Percentiles rank a stretch among this genome's conserved stretches.
phyloP scores from a whole-genome alignment of 2,888 invertebrate genomes.

The Polietes domitor region DNA sequence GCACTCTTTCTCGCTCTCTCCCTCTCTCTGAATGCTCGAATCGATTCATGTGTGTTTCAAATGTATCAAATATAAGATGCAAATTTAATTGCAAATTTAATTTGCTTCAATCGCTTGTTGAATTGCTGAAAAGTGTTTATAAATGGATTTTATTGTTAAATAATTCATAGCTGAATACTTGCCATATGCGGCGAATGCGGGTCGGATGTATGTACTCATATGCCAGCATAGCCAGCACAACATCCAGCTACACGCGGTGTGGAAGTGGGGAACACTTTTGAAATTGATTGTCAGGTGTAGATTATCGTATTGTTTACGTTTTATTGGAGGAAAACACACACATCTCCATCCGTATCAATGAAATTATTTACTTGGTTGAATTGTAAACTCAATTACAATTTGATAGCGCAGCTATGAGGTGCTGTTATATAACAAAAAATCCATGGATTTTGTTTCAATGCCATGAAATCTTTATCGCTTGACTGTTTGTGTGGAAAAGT shows the following conservation, averaged over 20 bases:
- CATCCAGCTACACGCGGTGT: neutral
- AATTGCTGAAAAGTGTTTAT: neutral
- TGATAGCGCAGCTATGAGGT: too few species aligned
- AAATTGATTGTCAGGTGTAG: neutral
- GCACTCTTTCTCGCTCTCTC: too few species aligned
- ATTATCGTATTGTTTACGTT: neutral
- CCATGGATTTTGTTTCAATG: too few species aligned
- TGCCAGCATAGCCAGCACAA: neutral
- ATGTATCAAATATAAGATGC: neutral
- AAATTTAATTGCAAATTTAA: neutral
- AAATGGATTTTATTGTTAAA: constrained; percentile 24
- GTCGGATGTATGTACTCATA: neutral
- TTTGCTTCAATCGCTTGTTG: neutral
- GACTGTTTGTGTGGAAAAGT: too few species aligned
- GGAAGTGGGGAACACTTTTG: neutral
- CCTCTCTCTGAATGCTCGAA: too few species aligned
- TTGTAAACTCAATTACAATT: neutral
- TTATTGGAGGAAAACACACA: neutral
- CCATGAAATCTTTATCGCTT: too few species aligned
- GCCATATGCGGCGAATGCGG: neutral
- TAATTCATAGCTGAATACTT: constrained; percentile 10
- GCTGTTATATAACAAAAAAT: too few species aligned
- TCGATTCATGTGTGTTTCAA: neutral
- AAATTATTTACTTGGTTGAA: neutral
- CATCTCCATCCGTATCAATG: neutral